Evolutionary conservation across 1,140 invertebrate species (phyloP).

Genomic region (Formica exsecta): DNA sequence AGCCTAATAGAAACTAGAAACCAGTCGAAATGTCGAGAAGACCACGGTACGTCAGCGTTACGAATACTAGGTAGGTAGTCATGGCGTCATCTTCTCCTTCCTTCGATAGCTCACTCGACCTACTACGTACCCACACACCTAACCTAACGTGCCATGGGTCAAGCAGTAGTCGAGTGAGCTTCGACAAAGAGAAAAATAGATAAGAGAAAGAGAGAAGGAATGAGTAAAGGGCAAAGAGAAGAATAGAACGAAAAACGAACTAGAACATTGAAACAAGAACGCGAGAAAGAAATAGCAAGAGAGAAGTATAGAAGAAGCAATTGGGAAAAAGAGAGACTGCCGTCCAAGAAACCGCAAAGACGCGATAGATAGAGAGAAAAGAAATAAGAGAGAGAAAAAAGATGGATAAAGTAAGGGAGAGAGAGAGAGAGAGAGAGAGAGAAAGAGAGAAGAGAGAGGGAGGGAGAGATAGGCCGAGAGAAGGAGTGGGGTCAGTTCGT

Average conservation of each 20-base stretch:
- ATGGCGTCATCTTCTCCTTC: conserved; percentile 50
- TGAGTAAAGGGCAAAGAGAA: neutral
- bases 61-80: conserved; percentile 45
- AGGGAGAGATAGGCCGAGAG: conserved; percentile 65
- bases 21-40: conserved; percentile 33
- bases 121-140: conserved; percentile 31
- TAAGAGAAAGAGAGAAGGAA: neutral
- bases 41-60: conserved; percentile 34
- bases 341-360: conserved; percentile 39
- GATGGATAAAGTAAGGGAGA: conserved; percentile 19
- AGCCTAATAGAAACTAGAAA: conserved; percentile 12
- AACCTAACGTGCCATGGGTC: conserved; percentile 52
- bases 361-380: neutral
- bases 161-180: conserved; percentile 55
- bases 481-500: conserved; percentile 82
- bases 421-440: conserved; percentile 12
- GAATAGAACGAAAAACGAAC: conserved; percentile 14
- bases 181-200: conserved; percentile 6
- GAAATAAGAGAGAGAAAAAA: neutral
- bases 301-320: conserved; percentile 6
- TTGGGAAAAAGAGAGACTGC: conserved; percentile 31
- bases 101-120: conserved; percentile 58
- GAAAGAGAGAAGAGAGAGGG: conserved; percentile 15
- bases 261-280: conserved; percentile 17
- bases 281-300: conserved; percentile 23